Percentiles rank a stretch among this genome's conserved stretches.
These are phyloP conservation scores for Nasonia longicornis DNA, from an alignment of 1,140 invertebrate genomes.

Conservation along the genomic window DNA sequence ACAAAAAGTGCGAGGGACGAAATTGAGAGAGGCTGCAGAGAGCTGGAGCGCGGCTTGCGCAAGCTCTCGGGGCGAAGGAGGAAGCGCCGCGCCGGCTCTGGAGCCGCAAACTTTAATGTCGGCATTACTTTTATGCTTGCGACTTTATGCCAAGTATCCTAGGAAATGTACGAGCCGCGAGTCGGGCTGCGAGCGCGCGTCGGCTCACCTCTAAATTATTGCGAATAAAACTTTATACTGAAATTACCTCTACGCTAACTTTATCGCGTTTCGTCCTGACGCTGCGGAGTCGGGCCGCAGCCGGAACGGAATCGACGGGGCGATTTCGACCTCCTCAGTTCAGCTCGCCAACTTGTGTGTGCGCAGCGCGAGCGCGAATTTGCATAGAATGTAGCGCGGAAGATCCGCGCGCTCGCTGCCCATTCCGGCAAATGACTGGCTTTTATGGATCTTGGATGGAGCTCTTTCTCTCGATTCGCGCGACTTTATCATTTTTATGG, in stretches of 20 bases:
- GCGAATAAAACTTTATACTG: slow-evolving; percentile 70
- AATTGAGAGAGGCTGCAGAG: neutral
- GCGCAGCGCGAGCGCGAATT: neutral
- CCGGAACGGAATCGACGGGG: slow-evolving; percentile 33
- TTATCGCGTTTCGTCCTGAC: slow-evolving; percentile 62
- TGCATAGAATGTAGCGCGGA: neutral
- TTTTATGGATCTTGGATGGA: slow-evolving; percentile 1
- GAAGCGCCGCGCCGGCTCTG: slow-evolving; percentile 55
- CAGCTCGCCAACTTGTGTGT: neutral
- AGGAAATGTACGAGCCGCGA: slow-evolving; percentile 56
- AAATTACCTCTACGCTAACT: slow-evolving; percentile 68
- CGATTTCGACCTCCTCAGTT: slow-evolving; percentile 25
- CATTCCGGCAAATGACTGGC: neutral
- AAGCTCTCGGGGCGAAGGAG: slow-evolving; percentile 43
- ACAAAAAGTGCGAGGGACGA: neutral
- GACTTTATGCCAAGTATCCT: slow-evolving; percentile 69
- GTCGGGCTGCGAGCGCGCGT: slow-evolving; percentile 52
- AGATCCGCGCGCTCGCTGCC: neutral
- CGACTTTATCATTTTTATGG: slow-evolving; percentile 1
- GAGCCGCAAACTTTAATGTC: slow-evolving; percentile 70
- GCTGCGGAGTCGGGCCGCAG: neutral
- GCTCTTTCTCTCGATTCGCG: neutral
- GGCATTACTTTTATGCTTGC: slow-evolving; percentile 69
- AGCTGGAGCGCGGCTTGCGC: no score
- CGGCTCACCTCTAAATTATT: slow-evolving; percentile 65